Conservation (phyloP, 1,140 invertebrate species). For the Hypothenemus hampei region DNA sequence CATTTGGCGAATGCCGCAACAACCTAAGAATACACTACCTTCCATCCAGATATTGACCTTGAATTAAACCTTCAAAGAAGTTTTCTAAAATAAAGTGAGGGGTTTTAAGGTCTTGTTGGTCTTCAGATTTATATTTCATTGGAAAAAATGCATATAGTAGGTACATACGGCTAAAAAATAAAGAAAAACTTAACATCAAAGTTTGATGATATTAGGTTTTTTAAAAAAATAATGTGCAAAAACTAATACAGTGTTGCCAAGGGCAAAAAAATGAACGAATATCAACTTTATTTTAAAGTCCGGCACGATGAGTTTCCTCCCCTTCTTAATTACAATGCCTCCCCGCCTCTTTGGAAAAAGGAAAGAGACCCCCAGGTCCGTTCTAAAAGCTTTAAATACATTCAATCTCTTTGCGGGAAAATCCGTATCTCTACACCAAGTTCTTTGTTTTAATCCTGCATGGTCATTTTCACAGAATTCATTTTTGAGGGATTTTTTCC, state of each 20-base stretch:
- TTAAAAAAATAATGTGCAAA: neutral
- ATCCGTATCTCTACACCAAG: slow-evolving; percentile 18
- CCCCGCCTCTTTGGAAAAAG: slow-evolving; percentile 22
- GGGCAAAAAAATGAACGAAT: slow-evolving; percentile 17
- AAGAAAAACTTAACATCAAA: no score
- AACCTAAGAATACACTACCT: no score
- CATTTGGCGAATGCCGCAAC: no score
- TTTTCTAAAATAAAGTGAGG: no score
- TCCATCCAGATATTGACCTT: no score
- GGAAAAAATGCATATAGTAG: no score
- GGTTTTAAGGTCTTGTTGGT: no score
- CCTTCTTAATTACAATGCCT: slow-evolving; percentile 41
- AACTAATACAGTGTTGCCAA: neutral
- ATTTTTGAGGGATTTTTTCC: slow-evolving; percentile 14
- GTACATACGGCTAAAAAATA: no score
- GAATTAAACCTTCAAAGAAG: no score
- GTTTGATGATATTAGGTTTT: no score
- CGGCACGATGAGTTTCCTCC: slow-evolving; percentile 43
- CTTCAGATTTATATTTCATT: no score
- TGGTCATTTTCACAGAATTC: slow-evolving; percentile 25
- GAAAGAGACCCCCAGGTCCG: slow-evolving; percentile 13
- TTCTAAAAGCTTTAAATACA: slow-evolving; percentile 27
- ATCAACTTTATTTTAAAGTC: slow-evolving; percentile 36
- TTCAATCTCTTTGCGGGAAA: slow-evolving; percentile 23
- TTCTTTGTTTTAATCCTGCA: slow-evolving; percentile 21